phyloP scores from a whole-genome alignment of 2,888 invertebrate genomes.

The Ametastegia equiseti region DNA sequence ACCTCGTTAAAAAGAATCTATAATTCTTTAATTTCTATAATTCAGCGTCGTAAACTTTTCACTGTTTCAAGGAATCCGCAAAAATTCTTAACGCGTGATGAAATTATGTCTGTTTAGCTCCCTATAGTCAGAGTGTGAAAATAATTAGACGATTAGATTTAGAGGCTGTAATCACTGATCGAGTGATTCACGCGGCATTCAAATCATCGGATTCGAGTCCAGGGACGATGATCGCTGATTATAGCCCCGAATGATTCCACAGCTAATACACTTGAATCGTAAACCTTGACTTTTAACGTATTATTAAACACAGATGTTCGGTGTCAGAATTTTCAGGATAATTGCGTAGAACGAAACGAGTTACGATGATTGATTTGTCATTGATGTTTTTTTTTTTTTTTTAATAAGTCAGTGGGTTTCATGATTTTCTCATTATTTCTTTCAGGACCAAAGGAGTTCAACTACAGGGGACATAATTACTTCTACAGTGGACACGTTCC shows the following conservation, averaged over 20 bases:
- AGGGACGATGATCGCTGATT: neutral
- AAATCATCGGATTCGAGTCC: neutral
- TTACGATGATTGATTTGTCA: no score
- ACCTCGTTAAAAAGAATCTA: conserved; percentile 28
- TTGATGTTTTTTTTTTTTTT: neutral
- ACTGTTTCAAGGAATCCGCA: no score
- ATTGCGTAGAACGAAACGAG: no score
- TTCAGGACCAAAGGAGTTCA: conserved; percentile 93
- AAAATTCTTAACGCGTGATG: no score
- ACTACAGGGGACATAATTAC: conserved; percentile 91
- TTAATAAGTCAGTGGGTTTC: neutral
- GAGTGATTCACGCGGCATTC: neutral
- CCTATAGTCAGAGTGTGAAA: no score
- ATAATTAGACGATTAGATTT: no score
- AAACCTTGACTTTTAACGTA: conserved; percentile 19
- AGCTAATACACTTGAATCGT: neutral
- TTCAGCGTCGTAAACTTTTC: no score
- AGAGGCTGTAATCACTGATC: neutral
- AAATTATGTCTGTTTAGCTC: no score
- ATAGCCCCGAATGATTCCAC: neutral
- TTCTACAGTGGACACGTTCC: conserved; percentile 92
- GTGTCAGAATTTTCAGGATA: no score
- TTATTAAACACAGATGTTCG: neutral
- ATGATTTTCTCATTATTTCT: neutral
- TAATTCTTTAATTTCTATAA: no score